phyloP scores from a whole-genome alignment of 2,113 vertebrate genomes.

The Cololabis saira region DNA sequence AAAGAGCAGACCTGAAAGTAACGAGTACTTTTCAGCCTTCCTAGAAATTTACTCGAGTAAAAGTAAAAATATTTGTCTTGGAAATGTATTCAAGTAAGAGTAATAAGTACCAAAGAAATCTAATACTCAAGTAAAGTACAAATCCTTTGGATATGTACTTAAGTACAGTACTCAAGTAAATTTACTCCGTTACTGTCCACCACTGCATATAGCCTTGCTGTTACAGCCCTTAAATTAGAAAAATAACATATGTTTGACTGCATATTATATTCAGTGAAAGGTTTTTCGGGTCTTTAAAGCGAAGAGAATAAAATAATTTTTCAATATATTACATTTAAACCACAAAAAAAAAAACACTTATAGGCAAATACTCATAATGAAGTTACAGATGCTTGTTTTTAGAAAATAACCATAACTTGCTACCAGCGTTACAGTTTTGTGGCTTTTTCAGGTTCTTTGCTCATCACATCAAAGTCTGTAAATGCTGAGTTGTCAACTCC shows the following conservation, averaged over 20 bases:
- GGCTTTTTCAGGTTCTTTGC: conserved; percentile 47
- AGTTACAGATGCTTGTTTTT: neutral
- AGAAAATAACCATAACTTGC: neutral
- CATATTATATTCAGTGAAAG: neutral
- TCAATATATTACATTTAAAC: neutral
- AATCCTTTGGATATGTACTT: too few relatives aligned
- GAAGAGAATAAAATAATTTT: too few relatives aligned
- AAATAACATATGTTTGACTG: neutral
- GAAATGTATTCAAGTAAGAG: too few relatives aligned
- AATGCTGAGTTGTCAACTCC: conserved; percentile 60
- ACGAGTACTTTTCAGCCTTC: too few relatives aligned
- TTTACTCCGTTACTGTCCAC: too few relatives aligned
- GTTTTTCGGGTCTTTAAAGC: neutral
- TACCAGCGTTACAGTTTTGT: conserved; percentile 66
- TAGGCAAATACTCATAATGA: neutral
- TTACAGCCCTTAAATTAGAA: neutral
- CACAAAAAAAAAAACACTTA: conserved; percentile 17
- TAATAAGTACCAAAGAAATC: too few relatives aligned
- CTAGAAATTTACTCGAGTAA: too few relatives aligned
- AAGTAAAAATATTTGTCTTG: too few relatives aligned
- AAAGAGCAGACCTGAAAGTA: too few relatives aligned
- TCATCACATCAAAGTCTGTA: conserved; percentile 39
- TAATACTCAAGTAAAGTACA: too few relatives aligned
- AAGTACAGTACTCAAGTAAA: too few relatives aligned
- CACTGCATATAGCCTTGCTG: neutral